Percentiles rank a stretch among this genome's conserved stretches.
Evolutionary conservation across 2,113 vertebrate genomes (phyloP).

Genomic region (Cisticola juncidis): DNA sequence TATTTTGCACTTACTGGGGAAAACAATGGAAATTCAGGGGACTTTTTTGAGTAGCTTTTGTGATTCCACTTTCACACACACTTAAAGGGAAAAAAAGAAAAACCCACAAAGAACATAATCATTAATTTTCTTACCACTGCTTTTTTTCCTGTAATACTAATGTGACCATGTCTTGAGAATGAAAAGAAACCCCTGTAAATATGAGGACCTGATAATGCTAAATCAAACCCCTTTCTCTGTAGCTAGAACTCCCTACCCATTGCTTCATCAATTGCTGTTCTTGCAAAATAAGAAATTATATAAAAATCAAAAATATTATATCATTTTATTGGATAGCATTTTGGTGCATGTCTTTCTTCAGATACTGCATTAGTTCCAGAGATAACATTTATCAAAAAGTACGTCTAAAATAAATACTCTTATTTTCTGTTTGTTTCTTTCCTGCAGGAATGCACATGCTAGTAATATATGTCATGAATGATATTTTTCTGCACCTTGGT

Average conservation of each 20-base stretch:
- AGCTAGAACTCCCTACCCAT: neutral
- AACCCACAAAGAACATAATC: neutral
- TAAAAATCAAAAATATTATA: neutral
- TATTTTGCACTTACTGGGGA: neutral
- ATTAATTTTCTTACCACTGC: neutral
- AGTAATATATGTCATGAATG: neutral
- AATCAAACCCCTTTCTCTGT: neutral
- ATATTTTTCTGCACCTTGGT: neutral
- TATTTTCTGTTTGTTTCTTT: neutral
- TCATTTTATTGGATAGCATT: neutral
- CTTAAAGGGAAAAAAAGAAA: neutral
- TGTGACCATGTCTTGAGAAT: neutral
- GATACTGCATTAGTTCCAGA: neutral
- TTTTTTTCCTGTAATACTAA: neutral
- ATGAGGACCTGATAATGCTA: neutral
- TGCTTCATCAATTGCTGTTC: neutral
- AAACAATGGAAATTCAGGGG: neutral
- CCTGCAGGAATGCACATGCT: neutral
- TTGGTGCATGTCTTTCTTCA: neutral
- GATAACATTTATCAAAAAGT: neutral
- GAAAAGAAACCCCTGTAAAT: neutral
- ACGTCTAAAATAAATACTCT: neutral
- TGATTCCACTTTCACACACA: neutral
- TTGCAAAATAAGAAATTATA: neutral
- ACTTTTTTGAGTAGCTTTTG: neutral